phyloP scores from a whole-genome alignment of 2,113 vertebrate genomes.

The Vulpes vulpes region DNA sequence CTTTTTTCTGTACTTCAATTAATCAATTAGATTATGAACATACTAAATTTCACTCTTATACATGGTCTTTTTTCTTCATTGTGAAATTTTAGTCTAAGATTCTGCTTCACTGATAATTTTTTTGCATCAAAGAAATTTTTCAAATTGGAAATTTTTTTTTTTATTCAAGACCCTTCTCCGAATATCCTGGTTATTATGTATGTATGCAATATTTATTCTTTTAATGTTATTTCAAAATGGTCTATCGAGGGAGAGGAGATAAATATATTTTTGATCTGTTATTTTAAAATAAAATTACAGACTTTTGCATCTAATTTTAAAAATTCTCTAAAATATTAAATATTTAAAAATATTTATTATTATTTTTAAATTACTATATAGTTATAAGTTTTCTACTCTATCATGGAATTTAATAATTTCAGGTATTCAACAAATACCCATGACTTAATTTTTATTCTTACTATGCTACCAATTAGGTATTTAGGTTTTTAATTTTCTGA shows the following conservation, averaged over 20 bases:
- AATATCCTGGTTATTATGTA: background rate
- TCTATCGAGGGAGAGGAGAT: background rate
- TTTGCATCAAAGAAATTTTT: background rate
- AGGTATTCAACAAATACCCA: background rate
- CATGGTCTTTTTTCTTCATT: background rate
- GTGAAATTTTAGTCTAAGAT: background rate
- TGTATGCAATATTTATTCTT: background rate
- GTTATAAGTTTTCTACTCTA: background rate
- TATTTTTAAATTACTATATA: background rate
- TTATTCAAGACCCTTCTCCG: background rate
- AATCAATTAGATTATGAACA: background rate
- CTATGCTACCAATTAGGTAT: background rate
- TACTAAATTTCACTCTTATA: background rate
- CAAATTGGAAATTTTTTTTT: background rate
- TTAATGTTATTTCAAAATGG: constrained; percentile 38
- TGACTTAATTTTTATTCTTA: background rate
- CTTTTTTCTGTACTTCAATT: background rate
- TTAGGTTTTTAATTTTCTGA: background rate
- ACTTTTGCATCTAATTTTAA: background rate
- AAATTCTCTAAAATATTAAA: background rate
- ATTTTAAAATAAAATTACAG: background rate
- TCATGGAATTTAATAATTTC: background rate
- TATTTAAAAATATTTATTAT: background rate
- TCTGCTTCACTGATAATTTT: background rate
- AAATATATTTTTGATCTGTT: background rate